phyloP scores from a whole-genome alignment of 1,140 invertebrate species.

The Eufriesea mexicana region DNA sequence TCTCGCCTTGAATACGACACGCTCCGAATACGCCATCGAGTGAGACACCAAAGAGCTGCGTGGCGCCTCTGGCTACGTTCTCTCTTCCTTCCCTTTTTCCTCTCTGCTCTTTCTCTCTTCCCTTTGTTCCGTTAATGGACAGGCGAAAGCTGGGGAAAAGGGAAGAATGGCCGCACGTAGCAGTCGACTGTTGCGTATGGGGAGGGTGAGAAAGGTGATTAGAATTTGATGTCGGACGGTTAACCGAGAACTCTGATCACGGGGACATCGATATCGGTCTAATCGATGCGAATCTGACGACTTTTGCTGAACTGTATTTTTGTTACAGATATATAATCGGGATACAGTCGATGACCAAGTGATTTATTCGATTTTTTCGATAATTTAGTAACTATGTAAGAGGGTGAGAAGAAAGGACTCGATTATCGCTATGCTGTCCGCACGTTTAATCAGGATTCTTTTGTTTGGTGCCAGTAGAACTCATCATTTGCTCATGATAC shows the following conservation, averaged over 20 bases:
- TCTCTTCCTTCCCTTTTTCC: no score
- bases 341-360: neutral
- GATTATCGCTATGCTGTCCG: no score
- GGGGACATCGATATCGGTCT: neutral
- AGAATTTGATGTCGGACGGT: neutral
- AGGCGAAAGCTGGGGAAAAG: no score
- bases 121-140: neutral
- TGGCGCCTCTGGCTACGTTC: neutral
- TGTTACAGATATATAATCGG: neutral
- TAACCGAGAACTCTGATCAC: neutral
- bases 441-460: no score
- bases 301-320: neutral
- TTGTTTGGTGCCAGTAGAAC: no score
- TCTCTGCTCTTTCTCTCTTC: neutral
- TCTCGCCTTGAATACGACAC: constrained; percentile 24
- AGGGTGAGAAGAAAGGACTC: no score
- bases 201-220: neutral
- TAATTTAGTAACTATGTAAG: no score
- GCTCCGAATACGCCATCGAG: neutral
- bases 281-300: neutral
- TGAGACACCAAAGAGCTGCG: neutral
- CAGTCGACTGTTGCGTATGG: neutral
- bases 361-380: neutral
- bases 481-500: no score
- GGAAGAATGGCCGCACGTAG: neutral